These are phyloP conservation scores for Alentia gelatinosa DNA, from an alignment of 2,888 invertebrate species.

Conservation along the genomic window DNA sequence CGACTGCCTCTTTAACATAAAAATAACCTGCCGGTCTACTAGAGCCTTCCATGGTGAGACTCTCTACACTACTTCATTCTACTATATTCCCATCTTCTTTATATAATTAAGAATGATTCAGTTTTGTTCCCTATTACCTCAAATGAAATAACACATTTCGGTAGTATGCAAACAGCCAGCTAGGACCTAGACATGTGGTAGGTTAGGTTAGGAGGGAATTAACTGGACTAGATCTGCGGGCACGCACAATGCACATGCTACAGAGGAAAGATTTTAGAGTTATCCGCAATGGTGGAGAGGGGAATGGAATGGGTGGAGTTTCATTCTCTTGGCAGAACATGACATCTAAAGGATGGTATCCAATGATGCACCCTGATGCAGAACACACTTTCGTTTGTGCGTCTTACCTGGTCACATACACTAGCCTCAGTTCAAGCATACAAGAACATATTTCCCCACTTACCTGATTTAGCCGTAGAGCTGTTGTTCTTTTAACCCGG, in stretches of 20 bases:
- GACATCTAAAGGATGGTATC: neutral
- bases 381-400: no score
- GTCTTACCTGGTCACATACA: no score
- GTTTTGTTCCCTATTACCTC: neutral
- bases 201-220: neutral
- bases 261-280: neutral
- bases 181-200: neutral
- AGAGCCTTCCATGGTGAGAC: no score
- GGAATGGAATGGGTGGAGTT: neutral
- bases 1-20: no score
- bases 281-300: neutral
- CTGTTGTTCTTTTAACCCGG: no score
- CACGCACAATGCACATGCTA: constrained; percentile 35
- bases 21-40: no score
- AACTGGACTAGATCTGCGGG: neutral
- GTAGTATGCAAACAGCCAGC: neutral
- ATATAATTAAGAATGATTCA: neutral
- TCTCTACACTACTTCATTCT: no score
- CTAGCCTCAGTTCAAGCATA: no score
- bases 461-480: no score
- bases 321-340: neutral
- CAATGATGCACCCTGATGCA: neutral
- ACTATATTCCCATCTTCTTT: no score
- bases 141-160: neutral
- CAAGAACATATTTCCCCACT: no score